Evolutionary conservation across 2,888 invertebrate species (phyloP), one percentile per base, ranked within the genome.

Genomic region (Cordylochernes scorpioides): DNA sequence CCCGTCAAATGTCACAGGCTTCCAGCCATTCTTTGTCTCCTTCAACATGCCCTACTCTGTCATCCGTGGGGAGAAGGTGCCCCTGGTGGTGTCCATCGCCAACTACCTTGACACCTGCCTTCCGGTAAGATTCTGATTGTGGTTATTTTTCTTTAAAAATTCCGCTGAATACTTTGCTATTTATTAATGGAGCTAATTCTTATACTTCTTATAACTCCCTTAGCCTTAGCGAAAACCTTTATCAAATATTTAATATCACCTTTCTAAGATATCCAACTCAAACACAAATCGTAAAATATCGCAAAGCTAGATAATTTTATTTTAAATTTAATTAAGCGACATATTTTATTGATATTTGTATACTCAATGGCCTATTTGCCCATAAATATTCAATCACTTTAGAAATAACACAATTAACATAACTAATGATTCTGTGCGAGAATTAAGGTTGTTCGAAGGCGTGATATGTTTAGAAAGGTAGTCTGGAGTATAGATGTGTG

Each of bases 11-110:
- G 55, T 67, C 29, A 64, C 67, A 57, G 75, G 80, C 2, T 72
- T 73, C 52, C 68, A 72, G 43, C 69, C 71, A 5, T 77, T 94
- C 50, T 74, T 77, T 40, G 65, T 88, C 24, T 67, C 70, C 8
- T 61, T 82, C 5, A 75, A 82, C 47, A 55, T 91, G 25, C 94
- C 94, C 0, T 72, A 75, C 43, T 70, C 74, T 0, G 66, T 94
- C 8, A 71, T 78, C 44, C 64, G 70, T 36, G 86, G 82, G 14
- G 97, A 97, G 59, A 69, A 74, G 4, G 62, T 94, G 29, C 71
- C 80, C 0, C 63, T 88, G 27, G 72, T 84, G 22, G 68, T 78
- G 6, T 68, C 75, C 2, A 65, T 91, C 6, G 78, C 74, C 53
- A 94, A 86, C 52, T 77, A 86, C 45, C 61, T 78, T 55, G 62